Conservation (phyloP, 2,113 vertebrate genomes). For the Lipotes vexillifer region DNA sequence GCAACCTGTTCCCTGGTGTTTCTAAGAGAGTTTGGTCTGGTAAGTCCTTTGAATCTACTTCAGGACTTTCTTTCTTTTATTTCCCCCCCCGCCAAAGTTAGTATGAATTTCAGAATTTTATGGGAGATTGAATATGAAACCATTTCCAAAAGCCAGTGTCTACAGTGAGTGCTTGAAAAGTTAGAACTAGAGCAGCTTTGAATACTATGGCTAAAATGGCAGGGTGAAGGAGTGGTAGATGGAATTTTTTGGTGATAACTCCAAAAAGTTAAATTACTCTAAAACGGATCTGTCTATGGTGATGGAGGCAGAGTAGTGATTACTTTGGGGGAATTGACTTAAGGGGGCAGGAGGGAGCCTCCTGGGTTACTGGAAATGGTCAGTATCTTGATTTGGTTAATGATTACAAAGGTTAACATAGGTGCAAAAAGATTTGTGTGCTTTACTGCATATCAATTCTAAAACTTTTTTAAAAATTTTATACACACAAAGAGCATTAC, state of each 20-base stretch:
- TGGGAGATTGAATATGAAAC: neutral
- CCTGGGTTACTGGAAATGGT: neutral
- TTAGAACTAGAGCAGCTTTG: neutral
- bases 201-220: neutral
- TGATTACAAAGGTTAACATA: neutral
- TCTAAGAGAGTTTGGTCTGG: neutral
- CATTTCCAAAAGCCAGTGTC: neutral
- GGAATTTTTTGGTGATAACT: neutral
- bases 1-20: neutral
- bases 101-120: neutral
- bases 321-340: neutral
- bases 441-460: neutral
- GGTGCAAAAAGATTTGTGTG: neutral
- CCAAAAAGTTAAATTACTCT: neutral
- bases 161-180: neutral
- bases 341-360: neutral
- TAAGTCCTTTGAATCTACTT: neutral
- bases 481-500: neutral
- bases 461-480: neutral
- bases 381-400: neutral
- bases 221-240: neutral
- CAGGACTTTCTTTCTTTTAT: neutral
- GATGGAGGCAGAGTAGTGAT: neutral
- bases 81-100: neutral
- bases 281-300: neutral